Base-by-base conservation (phyloP, 2,888 invertebrate species). In the Branchipolynoe longqiensis region DNA sequence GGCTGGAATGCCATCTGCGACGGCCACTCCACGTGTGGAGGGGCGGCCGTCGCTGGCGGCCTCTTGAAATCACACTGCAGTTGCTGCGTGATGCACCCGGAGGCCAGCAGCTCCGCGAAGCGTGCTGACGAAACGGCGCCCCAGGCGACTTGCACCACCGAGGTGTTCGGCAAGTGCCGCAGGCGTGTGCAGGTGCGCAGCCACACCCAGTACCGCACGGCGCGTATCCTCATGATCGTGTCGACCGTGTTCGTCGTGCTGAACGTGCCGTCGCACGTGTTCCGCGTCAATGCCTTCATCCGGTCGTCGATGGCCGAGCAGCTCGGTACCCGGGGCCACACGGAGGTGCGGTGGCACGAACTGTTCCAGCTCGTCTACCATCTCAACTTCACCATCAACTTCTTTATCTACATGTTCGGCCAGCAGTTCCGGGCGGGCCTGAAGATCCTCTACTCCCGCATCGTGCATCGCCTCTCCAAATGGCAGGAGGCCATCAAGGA, bases 311-410 rank as follows among this genome's bases (percentile, higher is more conserved):
- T 84, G 41, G 22, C 64, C 8, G 69, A 84, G n/a, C 62, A 59
- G 1, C 84, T 84, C 6, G 58, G 28, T 22, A 82, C 25, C 18
- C 33, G 62, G 22, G 40, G 62, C 6, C 58, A 78, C 54, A 85
- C 54, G 12, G 59, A 58, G 28, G 56, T 85, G 40, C 58, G 54
- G 12, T 85, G 85, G 85, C 85, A 85, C 22, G 87, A 87, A 38
- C 31, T 86, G 2, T 86, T 87, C 54, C 85, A 87, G 38, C 64
- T 87, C 54, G 41, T 85, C 4, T 82, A 87, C 83, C 74, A 87
- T 33, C 83, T 87, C 0, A 87, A 87, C 62, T 87, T 87, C 40
- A 58, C 87, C 33, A 82, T 87, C 59, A 87, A 87, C 62, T 87
- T 87, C 64, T 86, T 86, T 64, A 54, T 87, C 48, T 87, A 87